Evolutionary conservation across 2,113 vertebrate genomes (phyloP).

Genomic region (Tretioscincus oriximinensis): DNA sequence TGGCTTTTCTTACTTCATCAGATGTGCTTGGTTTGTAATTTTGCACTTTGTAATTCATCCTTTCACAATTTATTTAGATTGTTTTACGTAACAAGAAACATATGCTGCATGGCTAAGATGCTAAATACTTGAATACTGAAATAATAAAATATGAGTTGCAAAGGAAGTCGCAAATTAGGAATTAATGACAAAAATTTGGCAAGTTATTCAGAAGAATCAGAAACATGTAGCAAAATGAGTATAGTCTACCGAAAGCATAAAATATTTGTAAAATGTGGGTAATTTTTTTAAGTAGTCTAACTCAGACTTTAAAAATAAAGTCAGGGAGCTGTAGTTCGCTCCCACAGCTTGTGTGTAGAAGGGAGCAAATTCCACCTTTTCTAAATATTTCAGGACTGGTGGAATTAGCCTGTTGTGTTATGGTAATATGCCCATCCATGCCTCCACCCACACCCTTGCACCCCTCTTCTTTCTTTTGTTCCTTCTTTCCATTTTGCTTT

Average conservation of each 20-base stretch:
- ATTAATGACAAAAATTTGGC: neutral
- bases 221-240: neutral
- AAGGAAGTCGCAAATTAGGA: slow-evolving; percentile 10
- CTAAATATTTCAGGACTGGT: neutral
- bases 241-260: neutral
- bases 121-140: slow-evolving; percentile 6
- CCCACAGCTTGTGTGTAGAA: neutral
- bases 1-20: neutral
- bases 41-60: neutral
- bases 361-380: neutral
- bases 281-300: neutral
- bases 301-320: neutral
- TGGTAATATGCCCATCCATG: too few relatives aligned
- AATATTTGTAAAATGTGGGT: neutral
- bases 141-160: slow-evolving; percentile 14
- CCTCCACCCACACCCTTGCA: too few relatives aligned
- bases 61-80: slow-evolving; percentile 3
- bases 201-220: neutral
- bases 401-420: too few relatives aligned
- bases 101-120: neutral
- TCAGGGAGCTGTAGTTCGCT: neutral
- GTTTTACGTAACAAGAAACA: neutral
- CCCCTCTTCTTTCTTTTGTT: too few relatives aligned
- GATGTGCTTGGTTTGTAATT: slow-evolving; percentile 7
- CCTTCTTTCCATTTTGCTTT: too few relatives aligned